Base-by-base conservation (phyloP, 35 echinoderm and acorn worm genomes). In the Diadema setosum region DNA sequence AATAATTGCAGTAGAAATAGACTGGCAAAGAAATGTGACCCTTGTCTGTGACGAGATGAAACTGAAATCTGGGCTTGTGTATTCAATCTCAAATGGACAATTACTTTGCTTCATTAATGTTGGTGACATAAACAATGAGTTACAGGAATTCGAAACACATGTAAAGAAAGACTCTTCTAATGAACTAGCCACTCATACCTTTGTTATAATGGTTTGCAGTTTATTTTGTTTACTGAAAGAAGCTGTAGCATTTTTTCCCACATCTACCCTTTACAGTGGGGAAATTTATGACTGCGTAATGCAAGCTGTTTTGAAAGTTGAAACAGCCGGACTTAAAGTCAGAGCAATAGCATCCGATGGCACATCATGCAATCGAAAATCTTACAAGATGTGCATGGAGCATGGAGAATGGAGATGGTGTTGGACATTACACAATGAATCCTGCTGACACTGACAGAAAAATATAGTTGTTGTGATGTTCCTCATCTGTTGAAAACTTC, bases 401-500 rank as follows among this genome's bases (percentile, higher is more conserved):
- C 9, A 52, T 52, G 9, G n/a, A n/a, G 48, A 9, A 9, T 11
- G n/a, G 48, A 11, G 9, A 11, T 11, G n/a, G 9, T 11, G n/a
- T 52, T 9, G 48, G 48, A 52, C 48, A 9, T 11, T 52, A 9
- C 48, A 9, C 48, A 52, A 9, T 52, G n/a, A 11, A 52, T 52
- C 48, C 48, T 52, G n/a, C 48, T 11, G 9, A 52, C n/a, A n/a
- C n/a, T n/a, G n/a, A n/a, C n/a, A 52, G n/a, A n/a, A 52, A 52
- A 92, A 5, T 97, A 86, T 50, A 89, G 88, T 43, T 84, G 91
- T 32, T 89, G 85, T 55, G 84, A 95, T 75, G 84, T 81, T 3
- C 89, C 93, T 18, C 93, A 95, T 44, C 65, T 95, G 3, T 31
- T 91, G 5, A 95, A 95, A 56, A 95, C 93, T 0, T 32, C 81